phyloP scores from a whole-genome alignment of 2,797 vertebrate genomes.

The Urosaurus nigricauda region DNA sequence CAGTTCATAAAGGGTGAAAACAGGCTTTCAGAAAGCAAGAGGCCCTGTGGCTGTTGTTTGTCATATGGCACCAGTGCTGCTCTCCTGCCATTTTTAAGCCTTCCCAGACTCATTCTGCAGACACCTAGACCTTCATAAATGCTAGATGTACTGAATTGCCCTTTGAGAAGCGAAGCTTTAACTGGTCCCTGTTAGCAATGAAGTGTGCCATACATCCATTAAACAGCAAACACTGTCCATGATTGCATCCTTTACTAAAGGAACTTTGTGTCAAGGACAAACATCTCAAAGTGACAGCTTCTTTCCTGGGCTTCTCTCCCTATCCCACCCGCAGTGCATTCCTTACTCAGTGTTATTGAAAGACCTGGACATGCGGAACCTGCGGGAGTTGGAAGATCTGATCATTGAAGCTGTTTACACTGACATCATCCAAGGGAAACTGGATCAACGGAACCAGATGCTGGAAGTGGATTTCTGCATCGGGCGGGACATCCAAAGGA shows the following conservation, averaged over 20 bases:
- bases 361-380: slow-evolving; percentile 97
- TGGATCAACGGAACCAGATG: slow-evolving; percentile 98
- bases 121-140: background rate
- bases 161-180: no score
- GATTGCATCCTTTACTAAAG: background rate
- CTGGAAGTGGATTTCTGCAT: slow-evolving; percentile 99
- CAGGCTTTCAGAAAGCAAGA: background rate
- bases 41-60: accelerated
- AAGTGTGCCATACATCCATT: background rate
- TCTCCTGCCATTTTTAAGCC: no score
- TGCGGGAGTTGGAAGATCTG: slow-evolving; percentile 96
- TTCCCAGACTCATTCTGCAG: no score
- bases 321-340: slow-evolving; percentile 87
- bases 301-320: slow-evolving; percentile 54
- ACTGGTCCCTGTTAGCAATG: background rate
- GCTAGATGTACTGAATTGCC: no score
- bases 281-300: slow-evolving; percentile 42
- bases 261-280: background rate
- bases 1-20: no score
- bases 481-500: slow-evolving; percentile 96
- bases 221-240: background rate
- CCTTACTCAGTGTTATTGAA: slow-evolving; percentile 97
- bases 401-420: slow-evolving; percentile 98
- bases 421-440: slow-evolving; percentile 98
- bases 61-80: no score